Base-by-base conservation (phyloP, 2,113 vertebrate genomes). In the Anarrhichthys ocellatus region DNA sequence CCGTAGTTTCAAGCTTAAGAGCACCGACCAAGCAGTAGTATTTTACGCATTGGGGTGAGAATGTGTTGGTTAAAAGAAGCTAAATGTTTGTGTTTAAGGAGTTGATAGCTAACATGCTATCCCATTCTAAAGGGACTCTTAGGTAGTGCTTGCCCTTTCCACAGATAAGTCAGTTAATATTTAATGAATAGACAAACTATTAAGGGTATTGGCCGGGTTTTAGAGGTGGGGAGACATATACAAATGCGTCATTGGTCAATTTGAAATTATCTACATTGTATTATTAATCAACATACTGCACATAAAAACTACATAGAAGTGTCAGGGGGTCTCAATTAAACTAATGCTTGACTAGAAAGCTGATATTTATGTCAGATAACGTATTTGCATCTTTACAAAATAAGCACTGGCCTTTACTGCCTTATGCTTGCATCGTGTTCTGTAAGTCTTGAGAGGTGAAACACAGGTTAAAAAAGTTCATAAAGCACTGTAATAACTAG, bases 101-200 rank as follows among this genome's bases (percentile, higher is more conserved):
- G 58, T 46, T 48, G 48, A 3, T 77, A 66, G 77, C 72, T 48
- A 83, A 66, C 22, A 15, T 9, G 0, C 62, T 20, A 32, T 15
- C 70, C 36, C 56, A 24, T 22, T 10, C 20, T 64, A 34, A 76
- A 17, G 34, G 2, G 80, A 17, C 27, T 64, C 27, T 56, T 63
- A 24, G 63, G 36, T 63, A 63, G 22, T 42, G 64, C 18, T 27
- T 59, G 13, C 67, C 63, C 34, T 78, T 78, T 46, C 8, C 22
- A 32, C 2, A 13, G 59, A 0, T 34, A 64, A 65, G 36, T 61
- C 54, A 5, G 22, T 74, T 68, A 27, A 67, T 40, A 5, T 15
- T 22, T 24, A 36, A 46, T 58, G 27, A 48, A 20, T 2, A 29
- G 20, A 44, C 6, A 9, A 36, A 70, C 20, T 34, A 29, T 24